Evolutionary conservation across 2,888 invertebrate species (phyloP), one percentile per base, ranked within the genome.

Genomic region (Drosophila parthenogenetica): DNA sequence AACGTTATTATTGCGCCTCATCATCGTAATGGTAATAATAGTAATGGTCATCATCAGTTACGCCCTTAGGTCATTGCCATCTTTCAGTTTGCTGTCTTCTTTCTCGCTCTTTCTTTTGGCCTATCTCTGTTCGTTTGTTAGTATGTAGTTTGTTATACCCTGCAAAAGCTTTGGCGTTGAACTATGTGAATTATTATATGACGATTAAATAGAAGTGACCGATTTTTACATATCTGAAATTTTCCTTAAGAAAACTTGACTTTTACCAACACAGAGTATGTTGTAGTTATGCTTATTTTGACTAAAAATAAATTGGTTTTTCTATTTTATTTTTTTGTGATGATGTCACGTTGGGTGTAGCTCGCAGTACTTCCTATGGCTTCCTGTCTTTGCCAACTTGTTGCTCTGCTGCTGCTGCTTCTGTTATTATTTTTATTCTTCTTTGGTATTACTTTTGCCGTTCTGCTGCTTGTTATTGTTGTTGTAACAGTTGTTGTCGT

Each of bases 1-100:
- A 83, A 73, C 64, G 51, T 76, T 61, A 61, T 77, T 67, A 82
- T 78, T 72, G 62, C 69, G 68, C 70, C 53, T 55, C 69, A 69
- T 65, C 66, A 64, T 74, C 78, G 51, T 78, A 60, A 53, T 70
- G 49, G 19, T 39, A 68, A 68, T 58, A 54, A 68, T 58, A 54
- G 39, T 66, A 46, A 51, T 77, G 62, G 57, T 68, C 67, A 68
- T 69, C 60, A 78, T 72, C 75, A 81, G 79, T 69, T 85, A 79
- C 83, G 83, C 73, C 70, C 66, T 48, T 60, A 55, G 88, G 86
- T 85, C 81, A 87, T 69, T 84, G 84, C 66, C 87, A 69, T 77
- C 19, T 17, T 37, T 39, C 22, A 40, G 29, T 29, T 29, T 1
- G 29, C 29, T 29, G 8, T 29, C 54, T 50, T 45, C 29, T 46